Base-by-base conservation (phyloP, 2,888 invertebrate genomes). In the Drosophila lacicola region DNA sequence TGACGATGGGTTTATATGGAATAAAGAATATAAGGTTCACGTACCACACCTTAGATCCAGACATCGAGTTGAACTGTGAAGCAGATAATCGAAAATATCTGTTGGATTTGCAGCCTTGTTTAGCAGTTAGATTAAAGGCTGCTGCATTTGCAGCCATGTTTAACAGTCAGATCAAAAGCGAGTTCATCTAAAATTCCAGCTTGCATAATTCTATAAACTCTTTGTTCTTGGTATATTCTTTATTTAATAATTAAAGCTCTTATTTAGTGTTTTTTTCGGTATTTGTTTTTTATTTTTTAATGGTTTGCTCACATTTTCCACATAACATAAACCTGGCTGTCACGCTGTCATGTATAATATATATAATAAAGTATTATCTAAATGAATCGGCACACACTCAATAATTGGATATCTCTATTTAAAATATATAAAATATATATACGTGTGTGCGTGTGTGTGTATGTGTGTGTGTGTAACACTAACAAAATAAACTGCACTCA, bases 161-260 rank as follows among this genome's bases (percentile, higher is more conserved):
- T 25, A 25, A 6, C 25, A 25, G 25, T 3, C 25, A 25, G 25
- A 25, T 25, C 8, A 25, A 8, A 6, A 8, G 25, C 25, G 8
- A 25, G 8, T 5, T 25, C 2, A 25, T 25, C 25, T 25, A 25
- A 25, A 8, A 25, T 25, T 25, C 25, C 8, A 25, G 21, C 21
- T 21, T 21, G 21, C 21, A 21, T 21, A 21, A 21, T 21, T 21
- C 21, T 21, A 4, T 21, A 21, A 21, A 5, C 8, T 8, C 8
- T 8, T 58, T 70, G 44, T 87, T 82, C 61, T 68, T 69, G 77
- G 74, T 88, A 85, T 74, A 86, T 87, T 84, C 70, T 84, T 80
- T 82, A 82, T 88, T 87, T 89, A 82, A 87, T 90, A 88, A 88
- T 88, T 88, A 88, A 88, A 88, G 88, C 88, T 88, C 89, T 88